Base-by-base conservation (phyloP, 2,888 invertebrate species). In the Apantesis nais region DNA sequence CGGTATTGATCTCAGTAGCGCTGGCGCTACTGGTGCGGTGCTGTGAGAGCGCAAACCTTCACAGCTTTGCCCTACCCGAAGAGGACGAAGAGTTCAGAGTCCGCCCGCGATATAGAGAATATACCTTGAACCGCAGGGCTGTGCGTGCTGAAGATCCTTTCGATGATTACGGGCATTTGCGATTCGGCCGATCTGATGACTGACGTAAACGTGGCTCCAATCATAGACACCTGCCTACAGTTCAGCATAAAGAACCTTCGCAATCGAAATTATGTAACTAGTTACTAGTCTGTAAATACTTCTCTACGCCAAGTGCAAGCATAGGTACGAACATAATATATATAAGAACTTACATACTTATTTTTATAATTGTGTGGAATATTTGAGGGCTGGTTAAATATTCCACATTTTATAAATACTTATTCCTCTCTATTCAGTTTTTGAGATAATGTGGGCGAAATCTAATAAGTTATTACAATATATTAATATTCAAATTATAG, bases 111-210 rank as follows among this genome's bases (percentile, higher is more conserved):
- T 95, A 96, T 79, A 95, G 96, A 62, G 96, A 97, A 85, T 97
- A 96, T 78, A 96, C 95, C 1, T 92, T 97, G 84, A 90, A 96
- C 86, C 84, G 89, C 34, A 86, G 90, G 37, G 80, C 83, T 0
- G 85, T 84, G 3, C 85, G 92, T 80, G 94, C 96, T 2, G 96
- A 97, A 58, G 97, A 97, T 73, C 94, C 96, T 31, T 97, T 97
- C 78, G 97, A 97, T 78, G 97, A 97, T 85, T 97, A 97, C 80
- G 97, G 97, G 1, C 97, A 97, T 82, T 95, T 97, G 92, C 91
- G 97, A 74, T 97, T 97, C 83, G 97, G 97, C 19, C 94, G 97
- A 74, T 96, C 96, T 70, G 95, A 94, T 48, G 92, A 93, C 84
- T 93, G 93, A 93, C 93, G 79, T 74, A 76, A 78, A 72, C 80